Evolutionary conservation across 2,797 vertebrate species (phyloP).

Genomic region (Acrossocheilus wenchowensis): DNA sequence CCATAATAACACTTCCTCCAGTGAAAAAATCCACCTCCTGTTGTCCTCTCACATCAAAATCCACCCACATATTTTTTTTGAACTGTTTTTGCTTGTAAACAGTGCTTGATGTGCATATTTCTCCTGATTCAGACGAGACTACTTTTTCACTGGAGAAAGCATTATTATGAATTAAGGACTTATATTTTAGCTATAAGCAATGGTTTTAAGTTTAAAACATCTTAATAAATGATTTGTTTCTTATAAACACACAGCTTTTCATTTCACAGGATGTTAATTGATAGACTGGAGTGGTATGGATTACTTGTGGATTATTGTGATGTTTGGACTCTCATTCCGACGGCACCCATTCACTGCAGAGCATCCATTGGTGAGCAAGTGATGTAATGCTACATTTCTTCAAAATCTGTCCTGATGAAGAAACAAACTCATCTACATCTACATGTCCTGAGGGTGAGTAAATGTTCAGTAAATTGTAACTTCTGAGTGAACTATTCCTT

Average conservation of each 20-base stretch:
- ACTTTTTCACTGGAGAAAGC: neutral
- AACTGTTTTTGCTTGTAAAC: neutral
- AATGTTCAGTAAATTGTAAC: neutral
- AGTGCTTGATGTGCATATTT: neutral
- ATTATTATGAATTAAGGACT: neutral
- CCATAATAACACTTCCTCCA: neutral
- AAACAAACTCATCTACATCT: neutral
- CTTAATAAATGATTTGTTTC: neutral
- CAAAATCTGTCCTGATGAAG: neutral
- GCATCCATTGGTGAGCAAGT: neutral
- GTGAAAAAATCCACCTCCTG: neutral
- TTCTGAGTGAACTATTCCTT: neutral
- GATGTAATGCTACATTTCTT: neutral
- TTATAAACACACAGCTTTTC: neutral
- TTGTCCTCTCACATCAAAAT: neutral
- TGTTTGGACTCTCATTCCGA: neutral
- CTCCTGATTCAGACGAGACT: neutral
- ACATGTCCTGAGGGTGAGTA: neutral
- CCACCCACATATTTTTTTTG: neutral
- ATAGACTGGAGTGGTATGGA: neutral
- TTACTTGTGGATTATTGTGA: neutral
- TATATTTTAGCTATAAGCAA: neutral
- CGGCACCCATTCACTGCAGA: neutral
- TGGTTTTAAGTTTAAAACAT: too few relatives aligned
- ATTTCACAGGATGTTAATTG: neutral